These are phyloP conservation scores for Clanis bilineata DNA, from an alignment of 2,888 invertebrate genomes.

Conservation along the genomic window DNA sequence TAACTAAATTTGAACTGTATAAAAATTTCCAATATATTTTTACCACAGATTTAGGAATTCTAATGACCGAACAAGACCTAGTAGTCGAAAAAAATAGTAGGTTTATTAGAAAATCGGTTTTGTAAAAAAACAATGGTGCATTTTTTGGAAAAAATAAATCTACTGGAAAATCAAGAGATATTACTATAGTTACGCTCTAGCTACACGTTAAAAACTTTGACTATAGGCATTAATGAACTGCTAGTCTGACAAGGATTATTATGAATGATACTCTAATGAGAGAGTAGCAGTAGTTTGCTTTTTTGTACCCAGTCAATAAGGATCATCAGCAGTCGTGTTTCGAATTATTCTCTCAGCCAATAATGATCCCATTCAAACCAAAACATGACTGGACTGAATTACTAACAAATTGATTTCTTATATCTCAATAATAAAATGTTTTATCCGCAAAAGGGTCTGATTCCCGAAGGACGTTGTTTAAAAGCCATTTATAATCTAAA, in stretches of 20 bases:
- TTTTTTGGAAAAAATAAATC: no score
- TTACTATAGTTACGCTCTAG: not conserved
- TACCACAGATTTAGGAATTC: no score
- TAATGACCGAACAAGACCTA: no score
- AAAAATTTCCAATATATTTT: no score
- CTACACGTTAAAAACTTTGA: not conserved
- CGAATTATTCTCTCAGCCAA: not conserved
- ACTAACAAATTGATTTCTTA: not conserved
- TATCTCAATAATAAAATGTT: not conserved
- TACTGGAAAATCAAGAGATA: no score
- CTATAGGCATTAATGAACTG: not conserved
- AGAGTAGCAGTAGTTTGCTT: not conserved
- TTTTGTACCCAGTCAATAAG: not conserved
- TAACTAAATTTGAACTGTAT: no score
- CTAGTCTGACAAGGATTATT: not conserved
- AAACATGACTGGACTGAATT: not conserved
- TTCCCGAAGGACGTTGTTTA: not conserved
- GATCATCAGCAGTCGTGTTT: not conserved
- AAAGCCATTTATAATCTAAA: not conserved
- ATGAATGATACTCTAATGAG: not conserved
- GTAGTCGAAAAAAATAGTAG: no score
- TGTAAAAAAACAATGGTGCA: no score
- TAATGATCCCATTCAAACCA: not conserved
- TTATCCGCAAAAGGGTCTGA: not conserved
- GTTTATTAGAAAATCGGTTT: no score